Conservation (phyloP, 2,113 vertebrate genomes). For the Epinephelus moara region DNA sequence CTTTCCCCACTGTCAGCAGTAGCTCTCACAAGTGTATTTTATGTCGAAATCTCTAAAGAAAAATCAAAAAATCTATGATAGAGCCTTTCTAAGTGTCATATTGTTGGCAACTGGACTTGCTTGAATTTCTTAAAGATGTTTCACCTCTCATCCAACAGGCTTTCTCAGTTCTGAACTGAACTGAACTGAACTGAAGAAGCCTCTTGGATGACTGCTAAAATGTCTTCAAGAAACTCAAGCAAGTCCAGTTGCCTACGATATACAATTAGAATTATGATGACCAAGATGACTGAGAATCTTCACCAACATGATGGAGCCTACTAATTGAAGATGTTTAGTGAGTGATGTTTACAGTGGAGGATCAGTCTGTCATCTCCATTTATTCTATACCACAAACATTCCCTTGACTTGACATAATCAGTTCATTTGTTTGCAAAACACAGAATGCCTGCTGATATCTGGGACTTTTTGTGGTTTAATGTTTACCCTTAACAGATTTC, state of each 20-base stretch:
- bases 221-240: no score
- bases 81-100: no score
- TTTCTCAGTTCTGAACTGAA: no score
- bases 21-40: background rate
- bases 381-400: slow-evolving; percentile 35
- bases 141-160: no score
- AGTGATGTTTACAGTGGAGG: slow-evolving; percentile 27
- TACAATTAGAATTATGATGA: no score
- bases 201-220: no score
- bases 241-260: no score
- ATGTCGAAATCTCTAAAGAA: background rate
- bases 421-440: slow-evolving; percentile 32
- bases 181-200: no score
- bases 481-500: slow-evolving; percentile 32
- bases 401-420: background rate
- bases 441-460: background rate
- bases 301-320: background rate
- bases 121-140: no score
- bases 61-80: background rate
- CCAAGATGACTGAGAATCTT: no score
- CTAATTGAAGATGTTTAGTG: slow-evolving; percentile 8
- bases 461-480: slow-evolving; percentile 29
- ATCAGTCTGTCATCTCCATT: slow-evolving; percentile 24
- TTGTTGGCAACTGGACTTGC: no score
- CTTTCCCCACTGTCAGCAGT: background rate